Conservation (phyloP, 2,797 vertebrate genomes). For the Podarcis siculus region DNA sequence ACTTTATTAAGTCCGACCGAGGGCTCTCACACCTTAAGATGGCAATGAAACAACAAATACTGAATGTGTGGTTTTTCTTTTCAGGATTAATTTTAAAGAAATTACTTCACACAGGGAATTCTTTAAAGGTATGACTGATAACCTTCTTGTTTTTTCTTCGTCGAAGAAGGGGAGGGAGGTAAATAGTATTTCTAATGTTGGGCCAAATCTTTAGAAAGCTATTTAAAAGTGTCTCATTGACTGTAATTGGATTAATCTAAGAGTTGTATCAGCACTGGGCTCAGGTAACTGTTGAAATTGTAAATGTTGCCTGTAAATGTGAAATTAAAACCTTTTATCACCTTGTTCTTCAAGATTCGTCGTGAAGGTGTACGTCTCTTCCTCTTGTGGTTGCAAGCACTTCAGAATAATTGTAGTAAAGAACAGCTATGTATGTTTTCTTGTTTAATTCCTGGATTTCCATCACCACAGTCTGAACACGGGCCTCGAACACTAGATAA, state of each 20-base stretch:
- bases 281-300: not conserved
- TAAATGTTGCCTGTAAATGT: not conserved
- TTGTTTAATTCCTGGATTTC: slow-evolving; percentile 97
- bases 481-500: slow-evolving; percentile 94
- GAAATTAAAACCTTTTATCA: slow-evolving; percentile 1
- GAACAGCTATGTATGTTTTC: slow-evolving; percentile 98
- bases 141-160: slow-evolving; percentile 11
- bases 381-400: slow-evolving; percentile 96
- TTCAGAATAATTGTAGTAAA: slow-evolving; percentile 92
- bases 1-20: slow-evolving; percentile 81
- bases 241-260: not conserved
- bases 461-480: slow-evolving; percentile 89
- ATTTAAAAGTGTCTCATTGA: not conserved
- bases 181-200: not conserved
- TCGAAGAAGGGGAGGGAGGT: not conserved
- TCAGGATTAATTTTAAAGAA: slow-evolving; percentile 98
- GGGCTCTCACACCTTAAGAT: slow-evolving; percentile 79
- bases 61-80: slow-evolving; percentile 60
- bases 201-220: not conserved
- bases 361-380: slow-evolving; percentile 97
- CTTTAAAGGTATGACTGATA: slow-evolving; percentile 89
- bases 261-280: not conserved
- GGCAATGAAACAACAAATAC: slow-evolving; percentile 27
- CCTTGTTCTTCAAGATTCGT: slow-evolving; percentile 83
- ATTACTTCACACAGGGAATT: slow-evolving; percentile 97